Evolutionary conservation across 2,113 vertebrate species (phyloP), one percentile per base, ranked within the genome.

Genomic region (Macquaria australasica): DNA sequence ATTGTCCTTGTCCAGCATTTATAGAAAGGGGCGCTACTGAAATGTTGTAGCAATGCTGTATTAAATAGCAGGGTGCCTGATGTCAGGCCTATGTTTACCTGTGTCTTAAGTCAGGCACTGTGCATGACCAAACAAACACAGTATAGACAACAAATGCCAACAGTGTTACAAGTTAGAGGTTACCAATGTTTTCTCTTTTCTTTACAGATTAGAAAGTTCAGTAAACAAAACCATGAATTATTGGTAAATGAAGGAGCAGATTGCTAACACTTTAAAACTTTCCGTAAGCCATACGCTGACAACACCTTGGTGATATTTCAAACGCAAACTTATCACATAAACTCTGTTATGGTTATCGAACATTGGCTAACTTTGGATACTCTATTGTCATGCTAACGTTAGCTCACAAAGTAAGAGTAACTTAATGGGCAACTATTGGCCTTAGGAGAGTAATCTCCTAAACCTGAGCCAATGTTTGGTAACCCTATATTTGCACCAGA

Each of bases 331-430:
- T 37, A 64, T 25, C 28, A 63, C 28, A 59, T 11, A 67, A 48
- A 84, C 50, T 63, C 48, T 59, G 2, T 14, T 37, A 48, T 20
- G 48, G 16, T 77, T 50, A 48, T 74, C 16, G 12, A 45, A 58
- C 28, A n/a, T 2, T 10, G 6, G 77, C 68, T 77, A 87, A 87
- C 82, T 92, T 78, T 82, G 41, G 16, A 82, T 43, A 51, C 79
- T 69, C 67, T 84, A 66, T 66, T 56, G 63, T 84, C 80, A 75
- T 67, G 67, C 79, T 88, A 82, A 70, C 45, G 31, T 68, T 84
- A 81, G 62, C 78, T 56, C 45, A 59, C 21, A 70, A 62, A 84
- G 18, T 81, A 37, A 10, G 0, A 66, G 3, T 16, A 59, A 76
- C 39, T 63, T n/a, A 45, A 31, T 4, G 43, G 58, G 6, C 9